phyloP scores from a whole-genome alignment of 2,113 vertebrate species.

The Potamarius usumacintae region DNA sequence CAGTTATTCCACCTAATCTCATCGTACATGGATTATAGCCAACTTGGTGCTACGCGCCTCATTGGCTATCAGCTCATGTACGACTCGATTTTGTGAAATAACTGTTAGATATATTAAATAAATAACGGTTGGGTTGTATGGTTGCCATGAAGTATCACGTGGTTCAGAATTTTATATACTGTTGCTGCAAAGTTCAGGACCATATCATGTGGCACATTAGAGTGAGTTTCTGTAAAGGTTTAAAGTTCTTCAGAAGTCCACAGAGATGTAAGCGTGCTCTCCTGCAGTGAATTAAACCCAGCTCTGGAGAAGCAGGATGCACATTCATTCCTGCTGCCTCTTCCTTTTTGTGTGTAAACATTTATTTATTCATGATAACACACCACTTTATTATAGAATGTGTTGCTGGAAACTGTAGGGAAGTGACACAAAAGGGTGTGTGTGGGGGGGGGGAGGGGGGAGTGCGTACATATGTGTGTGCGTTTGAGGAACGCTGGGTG shows the following conservation, averaged over 20 bases:
- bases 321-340: background rate
- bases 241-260: background rate
- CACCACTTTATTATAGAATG: background rate
- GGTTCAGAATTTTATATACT: background rate
- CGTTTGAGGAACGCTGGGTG: slow-evolving; percentile 42
- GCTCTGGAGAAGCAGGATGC: background rate
- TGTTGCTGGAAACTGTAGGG: background rate
- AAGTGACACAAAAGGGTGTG: slow-evolving; percentile 13
- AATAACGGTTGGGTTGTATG: background rate
- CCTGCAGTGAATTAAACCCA: background rate
- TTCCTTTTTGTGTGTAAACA: background rate
- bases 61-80: no score
- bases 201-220: background rate
- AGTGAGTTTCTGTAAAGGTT: background rate
- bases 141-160: background rate
- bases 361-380: background rate
- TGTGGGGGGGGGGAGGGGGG: slow-evolving; percentile 15
- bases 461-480: slow-evolving; percentile 21
- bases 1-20: no score
- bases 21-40: no score
- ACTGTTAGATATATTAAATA: background rate
- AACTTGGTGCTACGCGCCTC: no score
- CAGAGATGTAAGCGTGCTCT: background rate
- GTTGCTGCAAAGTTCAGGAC: background rate
- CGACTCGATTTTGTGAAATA: no score